Percentiles rank a stretch among this genome's conserved stretches.
These are phyloP conservation scores for Odobenus rosmarus DNA, from an alignment of 2,113 vertebrate genomes.

Conservation along the genomic window DNA sequence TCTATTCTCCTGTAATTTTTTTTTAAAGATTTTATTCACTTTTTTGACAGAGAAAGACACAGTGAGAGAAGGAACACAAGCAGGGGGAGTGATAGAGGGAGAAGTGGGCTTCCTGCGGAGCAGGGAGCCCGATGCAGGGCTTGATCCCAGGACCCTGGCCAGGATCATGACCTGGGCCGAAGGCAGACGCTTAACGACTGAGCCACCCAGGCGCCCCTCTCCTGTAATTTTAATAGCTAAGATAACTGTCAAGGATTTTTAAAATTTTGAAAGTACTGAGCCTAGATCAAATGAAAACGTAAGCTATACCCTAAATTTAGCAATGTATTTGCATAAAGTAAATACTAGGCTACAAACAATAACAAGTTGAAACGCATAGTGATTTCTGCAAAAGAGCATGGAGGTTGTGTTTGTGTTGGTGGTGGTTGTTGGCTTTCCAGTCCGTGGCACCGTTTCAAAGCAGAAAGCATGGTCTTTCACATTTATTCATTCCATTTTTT, in stretches of 20 bases:
- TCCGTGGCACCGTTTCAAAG: background rate
- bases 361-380: background rate
- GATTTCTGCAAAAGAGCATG: background rate
- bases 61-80: too few relatives aligned
- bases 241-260: slow-evolving; percentile 39
- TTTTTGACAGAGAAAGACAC: too few relatives aligned
- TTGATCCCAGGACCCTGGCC: too few relatives aligned
- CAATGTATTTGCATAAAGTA: background rate
- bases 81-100: too few relatives aligned
- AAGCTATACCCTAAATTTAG: background rate
- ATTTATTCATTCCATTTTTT: background rate
- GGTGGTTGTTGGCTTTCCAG: background rate
- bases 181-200: too few relatives aligned
- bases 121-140: too few relatives aligned
- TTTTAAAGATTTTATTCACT: too few relatives aligned
- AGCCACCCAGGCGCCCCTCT: background rate
- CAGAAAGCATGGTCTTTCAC: background rate
- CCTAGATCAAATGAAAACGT: slow-evolving; percentile 17
- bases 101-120: too few relatives aligned
- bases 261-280: background rate
- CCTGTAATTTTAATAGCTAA: background rate
- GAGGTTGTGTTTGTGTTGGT: background rate
- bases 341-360: background rate
- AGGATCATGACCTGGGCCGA: too few relatives aligned
- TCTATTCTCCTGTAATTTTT: background rate